A percentile compares a stretch with the other conserved stretches of the same genome.
Conservation (phyloP, 2,888 invertebrate genomes). For the Microctonus aethiopoides region DNA sequence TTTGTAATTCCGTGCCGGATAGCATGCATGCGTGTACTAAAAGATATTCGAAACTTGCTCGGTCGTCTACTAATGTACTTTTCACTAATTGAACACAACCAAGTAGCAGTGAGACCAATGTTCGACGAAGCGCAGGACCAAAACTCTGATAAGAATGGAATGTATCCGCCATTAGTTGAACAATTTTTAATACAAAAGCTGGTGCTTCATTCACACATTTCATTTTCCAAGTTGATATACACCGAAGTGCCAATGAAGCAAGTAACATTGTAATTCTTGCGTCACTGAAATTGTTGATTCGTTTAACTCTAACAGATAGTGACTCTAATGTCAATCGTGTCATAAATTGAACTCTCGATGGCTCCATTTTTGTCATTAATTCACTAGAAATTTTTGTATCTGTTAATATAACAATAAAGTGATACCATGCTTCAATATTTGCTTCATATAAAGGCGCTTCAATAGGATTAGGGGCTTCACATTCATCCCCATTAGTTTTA, state of each 20-base stretch:
- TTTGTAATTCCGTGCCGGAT: conserved; percentile 58
- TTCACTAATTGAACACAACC: conserved; percentile 59
- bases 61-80: conserved; percentile 52
- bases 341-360: conserved; percentile 44
- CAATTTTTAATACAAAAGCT: conserved; percentile 51
- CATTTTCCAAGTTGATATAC: conserved; percentile 57
- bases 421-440: conserved; percentile 64
- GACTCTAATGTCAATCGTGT: conserved; percentile 56
- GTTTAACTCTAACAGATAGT: conserved; percentile 53
- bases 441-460: conserved; percentile 56
- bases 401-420: conserved; percentile 62
- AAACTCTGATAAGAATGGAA: conserved; percentile 57
- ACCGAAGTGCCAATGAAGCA: conserved; percentile 59
- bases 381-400: conserved; percentile 55
- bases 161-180: conserved; percentile 59
- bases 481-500: background rate
- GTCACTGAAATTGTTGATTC: conserved; percentile 44
- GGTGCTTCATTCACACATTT: conserved; percentile 53
- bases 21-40: conserved; percentile 57
- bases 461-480: conserved; percentile 30
- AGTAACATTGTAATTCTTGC: conserved; percentile 58
- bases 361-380: conserved; percentile 24
- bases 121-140: conserved; percentile 57
- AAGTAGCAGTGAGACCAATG: conserved; percentile 57
- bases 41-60: conserved; percentile 56